Conservation (phyloP, 2,888 invertebrate genomes). For the Spilarctia lutea region DNA sequence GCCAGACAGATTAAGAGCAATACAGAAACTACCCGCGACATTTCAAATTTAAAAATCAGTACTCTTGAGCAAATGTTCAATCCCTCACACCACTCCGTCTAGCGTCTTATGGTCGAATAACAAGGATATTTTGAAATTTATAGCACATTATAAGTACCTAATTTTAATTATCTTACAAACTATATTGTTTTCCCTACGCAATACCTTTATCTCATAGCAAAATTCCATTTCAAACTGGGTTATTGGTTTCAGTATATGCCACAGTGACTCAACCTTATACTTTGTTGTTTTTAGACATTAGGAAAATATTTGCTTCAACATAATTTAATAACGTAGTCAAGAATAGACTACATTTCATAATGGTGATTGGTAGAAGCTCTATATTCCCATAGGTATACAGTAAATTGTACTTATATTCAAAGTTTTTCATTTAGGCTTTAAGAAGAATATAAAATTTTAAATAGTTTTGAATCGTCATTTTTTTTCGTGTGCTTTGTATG, state of each 20-base stretch:
- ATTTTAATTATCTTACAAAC: neutral
- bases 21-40: slow-evolving; percentile 49
- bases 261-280: neutral
- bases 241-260: neutral
- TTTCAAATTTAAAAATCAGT: slow-evolving; percentile 28
- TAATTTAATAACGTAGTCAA: neutral
- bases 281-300: neutral
- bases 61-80: neutral
- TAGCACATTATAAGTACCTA: neutral
- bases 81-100: neutral
- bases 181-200: slow-evolving; percentile 7
- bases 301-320: neutral
- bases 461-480: no score
- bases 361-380: no score
- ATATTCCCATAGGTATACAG: no score
- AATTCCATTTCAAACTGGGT: neutral
- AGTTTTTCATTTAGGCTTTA: no score
- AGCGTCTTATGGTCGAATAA: slow-evolving; percentile 1
- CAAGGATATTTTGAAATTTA: neutral
- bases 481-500: no score
- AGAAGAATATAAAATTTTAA: no score
- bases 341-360: neutral
- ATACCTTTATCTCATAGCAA: neutral
- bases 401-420: neutral
- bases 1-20: slow-evolving; percentile 40